Evolutionary conservation across 1,140 invertebrate species (phyloP), one percentile per base, ranked within the genome.

Genomic region (Drosophila watanabei): DNA sequence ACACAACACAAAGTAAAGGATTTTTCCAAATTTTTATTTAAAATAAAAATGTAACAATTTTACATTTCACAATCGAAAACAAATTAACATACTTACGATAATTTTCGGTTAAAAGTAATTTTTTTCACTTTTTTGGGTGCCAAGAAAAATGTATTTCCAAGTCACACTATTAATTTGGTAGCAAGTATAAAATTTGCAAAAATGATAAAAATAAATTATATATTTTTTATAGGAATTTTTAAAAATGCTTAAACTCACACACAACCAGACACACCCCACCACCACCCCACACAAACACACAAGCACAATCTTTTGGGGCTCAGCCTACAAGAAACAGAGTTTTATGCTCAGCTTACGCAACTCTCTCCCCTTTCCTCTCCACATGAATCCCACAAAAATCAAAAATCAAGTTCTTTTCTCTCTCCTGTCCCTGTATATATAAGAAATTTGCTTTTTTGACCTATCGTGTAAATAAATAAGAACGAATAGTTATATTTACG

Each of bases 211-310:
- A n/a, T 76, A 91, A 81, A 87, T 91, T 76, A 81, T 76, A 81
- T 91, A 91, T 91, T 89, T 88, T 87, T 85, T 82, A 83, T 89
- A 88, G 66, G 51, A 72, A 81, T 89, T 89, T 89, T 81, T 37
- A 75, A 63, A 56, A 78, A 65, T 51, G 63, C 52, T 14, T 49
- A 79, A 56, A 79, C 32, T 52, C 45, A 30, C 14, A 30, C 24
- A 24, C 24, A 18, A 65, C 35, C 24, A 24, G 24, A 70, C 49
- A 71, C 41, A 68, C 51, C 14, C 14, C 62, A 63, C 76, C 51
- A 43, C 49, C 72, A 69, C 32, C 54, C 30, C 60, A 70, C 58
- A 78, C 45, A 48, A 37, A 59, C 37, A 62, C 43, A 46, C 37
- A 78, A 52, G 66, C 49, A 70, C 49, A 32, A 54, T 70, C 51